Conservation (phyloP, 2,113 vertebrate species). For the Colaptes auratus region DNA sequence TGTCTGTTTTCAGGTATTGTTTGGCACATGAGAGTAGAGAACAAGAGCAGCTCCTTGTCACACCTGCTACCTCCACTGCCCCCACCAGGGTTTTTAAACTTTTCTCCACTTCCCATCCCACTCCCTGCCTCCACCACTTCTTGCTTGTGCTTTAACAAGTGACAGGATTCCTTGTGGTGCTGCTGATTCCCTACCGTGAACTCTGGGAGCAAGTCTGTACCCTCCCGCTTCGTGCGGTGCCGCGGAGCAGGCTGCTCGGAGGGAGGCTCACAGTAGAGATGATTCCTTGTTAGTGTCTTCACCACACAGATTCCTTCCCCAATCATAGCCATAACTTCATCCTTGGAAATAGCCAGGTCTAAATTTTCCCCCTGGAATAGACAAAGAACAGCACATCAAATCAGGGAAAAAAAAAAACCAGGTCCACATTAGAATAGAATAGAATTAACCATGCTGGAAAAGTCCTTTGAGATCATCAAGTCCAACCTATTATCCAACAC, state of each 20-base stretch:
- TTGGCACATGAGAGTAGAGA: not conserved
- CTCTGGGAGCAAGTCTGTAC: conserved; percentile 85
- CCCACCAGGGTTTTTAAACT: not conserved
- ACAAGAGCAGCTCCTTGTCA: not conserved
- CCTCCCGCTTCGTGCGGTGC: conserved; percentile 81
- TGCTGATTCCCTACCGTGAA: conserved; percentile 85
- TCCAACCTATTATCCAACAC: no score
- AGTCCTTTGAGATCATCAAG: no score
- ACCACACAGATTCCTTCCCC: conserved; percentile 91
- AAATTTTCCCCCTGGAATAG: conserved; percentile 90
- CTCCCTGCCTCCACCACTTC: not conserved
- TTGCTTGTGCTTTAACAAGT: not conserved
- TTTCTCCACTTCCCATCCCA: not conserved
- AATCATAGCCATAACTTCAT: conserved; percentile 94
- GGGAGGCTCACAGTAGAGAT: conserved; percentile 95
- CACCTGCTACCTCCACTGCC: accelerated
- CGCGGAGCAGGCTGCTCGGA: conserved; percentile 84
- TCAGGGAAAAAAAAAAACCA: not conserved
- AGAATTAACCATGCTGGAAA: no score
- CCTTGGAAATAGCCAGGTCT: conserved; percentile 94
- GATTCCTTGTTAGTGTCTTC: conserved; percentile 92
- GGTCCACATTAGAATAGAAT: not conserved
- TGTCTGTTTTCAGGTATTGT: not conserved
- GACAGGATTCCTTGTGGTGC: not conserved
- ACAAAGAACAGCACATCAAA: not conserved